Base-by-base conservation (phyloP, 2,888 invertebrate genomes). In the Cryptus viduatorius region DNA sequence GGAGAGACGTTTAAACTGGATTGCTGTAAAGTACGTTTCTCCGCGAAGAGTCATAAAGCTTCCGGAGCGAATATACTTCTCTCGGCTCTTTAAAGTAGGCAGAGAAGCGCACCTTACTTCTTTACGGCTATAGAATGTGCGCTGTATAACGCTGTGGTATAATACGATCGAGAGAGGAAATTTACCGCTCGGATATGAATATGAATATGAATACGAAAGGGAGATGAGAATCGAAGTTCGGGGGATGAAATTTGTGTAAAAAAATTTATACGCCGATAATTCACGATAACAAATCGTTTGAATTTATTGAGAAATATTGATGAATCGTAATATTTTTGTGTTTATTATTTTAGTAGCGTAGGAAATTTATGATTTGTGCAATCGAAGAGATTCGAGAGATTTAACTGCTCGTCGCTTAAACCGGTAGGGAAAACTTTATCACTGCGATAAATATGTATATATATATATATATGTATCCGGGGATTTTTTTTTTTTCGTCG, bases 41-140 rank as follows among this genome's bases (percentile, higher is more conserved):
- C 50, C 69, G 5, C 61, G 61, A 68, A 31, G 16, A 61, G 56
- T 82, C 75, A 61, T 82, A 76, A 77, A 71, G 65, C 53, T 64
- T n/a, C 46, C n/a, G 42, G 46, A 5, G 44, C 46, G 61, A 48
- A 61, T 64, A 31, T 14, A 29, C 5, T 29, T 73, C 46, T 42
- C 37, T 37, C 1, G 8, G 19, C 44, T 72, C 1, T 46, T 24
- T 59, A 42, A 61, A 46, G n/a, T 48, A 16, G 31, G 31, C 10
- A 31, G 29, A 31, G 29, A 31, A 73, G 48, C 59, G 61, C 37
- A 37, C 37, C 73, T 5, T 14, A 61, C 61, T 73, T 48, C 16
- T 48, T 71, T 16, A 46, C 31, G 14, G 14, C 61, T 46, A 31
- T 16, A 48, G 73, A 61, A 48, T 31, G 46, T 14, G 12, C 3